Evolutionary conservation across 2,113 vertebrate species (phyloP).

Genomic region (Callopanchax toddi): DNA sequence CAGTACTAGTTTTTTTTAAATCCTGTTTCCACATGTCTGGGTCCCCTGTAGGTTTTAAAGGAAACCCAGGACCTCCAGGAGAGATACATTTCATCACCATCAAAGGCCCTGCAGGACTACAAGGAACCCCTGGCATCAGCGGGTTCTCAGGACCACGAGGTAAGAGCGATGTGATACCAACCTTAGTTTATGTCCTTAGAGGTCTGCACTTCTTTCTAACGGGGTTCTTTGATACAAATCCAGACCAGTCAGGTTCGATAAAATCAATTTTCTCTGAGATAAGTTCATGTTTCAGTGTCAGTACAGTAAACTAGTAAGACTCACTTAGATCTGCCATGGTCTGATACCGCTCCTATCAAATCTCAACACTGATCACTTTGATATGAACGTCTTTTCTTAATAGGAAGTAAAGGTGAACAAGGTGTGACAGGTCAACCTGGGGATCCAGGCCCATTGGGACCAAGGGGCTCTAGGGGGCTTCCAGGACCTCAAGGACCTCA

Average conservation of each 20-base stretch:
- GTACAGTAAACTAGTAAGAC: too few species aligned
- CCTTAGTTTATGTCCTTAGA: too few species aligned
- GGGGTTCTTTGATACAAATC: too few species aligned
- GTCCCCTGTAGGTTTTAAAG: constrained; percentile 58
- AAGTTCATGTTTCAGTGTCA: too few species aligned
- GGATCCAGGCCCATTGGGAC: constrained; percentile 50
- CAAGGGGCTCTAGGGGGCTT: constrained; percentile 51
- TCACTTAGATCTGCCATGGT: too few species aligned
- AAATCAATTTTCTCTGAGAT: too few species aligned
- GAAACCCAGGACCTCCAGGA: constrained; percentile 58
- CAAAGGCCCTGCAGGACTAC: constrained; percentile 55
- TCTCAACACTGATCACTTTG: not conserved
- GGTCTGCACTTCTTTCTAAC: too few species aligned
- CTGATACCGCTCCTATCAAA: too few species aligned
- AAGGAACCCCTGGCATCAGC: constrained; percentile 26
- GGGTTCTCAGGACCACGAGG: constrained; percentile 74
- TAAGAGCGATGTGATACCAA: too few species aligned
- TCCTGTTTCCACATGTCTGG: not conserved
- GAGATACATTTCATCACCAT: not conserved
- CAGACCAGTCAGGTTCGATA: too few species aligned
- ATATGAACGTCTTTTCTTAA: not conserved
- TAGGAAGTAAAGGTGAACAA: constrained; percentile 68
- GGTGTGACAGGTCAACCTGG: constrained; percentile 62
- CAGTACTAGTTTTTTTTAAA: too few species aligned
- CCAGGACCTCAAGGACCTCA: constrained; percentile 48